Percentiles rank a stretch among this genome's conserved stretches.
These are phyloP conservation scores for Zaprionus obscuricornis DNA, from an alignment of 2,888 invertebrate genomes.

Conservation along the genomic window DNA sequence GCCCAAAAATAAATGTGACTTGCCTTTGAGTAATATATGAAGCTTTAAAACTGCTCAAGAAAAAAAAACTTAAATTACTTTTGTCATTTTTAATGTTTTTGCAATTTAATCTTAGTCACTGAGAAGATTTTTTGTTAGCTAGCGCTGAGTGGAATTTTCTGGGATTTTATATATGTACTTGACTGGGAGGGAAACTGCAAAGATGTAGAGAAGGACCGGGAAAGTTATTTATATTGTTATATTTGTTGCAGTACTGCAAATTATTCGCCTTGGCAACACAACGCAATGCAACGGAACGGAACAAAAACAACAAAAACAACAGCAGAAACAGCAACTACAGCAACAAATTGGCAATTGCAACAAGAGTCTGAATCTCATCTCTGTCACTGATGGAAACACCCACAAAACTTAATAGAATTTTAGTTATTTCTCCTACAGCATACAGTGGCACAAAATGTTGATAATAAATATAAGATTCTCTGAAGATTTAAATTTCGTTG, in stretches of 20 bases:
- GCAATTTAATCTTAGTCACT: slow-evolving; percentile 44
- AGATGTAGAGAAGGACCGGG: no score
- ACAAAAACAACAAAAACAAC: neutral
- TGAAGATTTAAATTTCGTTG: neutral
- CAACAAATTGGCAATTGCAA: slow-evolving; percentile 30
- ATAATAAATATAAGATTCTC: neutral
- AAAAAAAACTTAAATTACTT: no score
- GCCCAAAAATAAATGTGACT: neutral
- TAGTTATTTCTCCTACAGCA: slow-evolving; percentile 29
- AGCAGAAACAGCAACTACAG: slow-evolving; percentile 21
- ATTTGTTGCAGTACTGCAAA: slow-evolving; percentile 40
- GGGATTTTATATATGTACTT: neutral
- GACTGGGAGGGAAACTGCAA: no score
- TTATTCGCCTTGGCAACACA: slow-evolving; percentile 48
- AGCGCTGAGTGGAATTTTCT: neutral
- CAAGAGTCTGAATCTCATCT: slow-evolving; percentile 16
- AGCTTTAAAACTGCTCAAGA: slow-evolving; percentile 56
- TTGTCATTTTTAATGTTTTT: slow-evolving; percentile 68
- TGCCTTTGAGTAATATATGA: slow-evolving; percentile 22
- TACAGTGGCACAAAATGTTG: neutral
- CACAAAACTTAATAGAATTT: slow-evolving; percentile 49
- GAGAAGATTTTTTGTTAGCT: slow-evolving; percentile 18
- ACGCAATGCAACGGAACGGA: slow-evolving; percentile 25
- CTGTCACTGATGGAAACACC: slow-evolving; percentile 6
- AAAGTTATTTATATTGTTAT: no score